These are phyloP conservation scores for Bostrychus sinensis DNA, from an alignment of 2,113 vertebrate species.

Conservation along the genomic window DNA sequence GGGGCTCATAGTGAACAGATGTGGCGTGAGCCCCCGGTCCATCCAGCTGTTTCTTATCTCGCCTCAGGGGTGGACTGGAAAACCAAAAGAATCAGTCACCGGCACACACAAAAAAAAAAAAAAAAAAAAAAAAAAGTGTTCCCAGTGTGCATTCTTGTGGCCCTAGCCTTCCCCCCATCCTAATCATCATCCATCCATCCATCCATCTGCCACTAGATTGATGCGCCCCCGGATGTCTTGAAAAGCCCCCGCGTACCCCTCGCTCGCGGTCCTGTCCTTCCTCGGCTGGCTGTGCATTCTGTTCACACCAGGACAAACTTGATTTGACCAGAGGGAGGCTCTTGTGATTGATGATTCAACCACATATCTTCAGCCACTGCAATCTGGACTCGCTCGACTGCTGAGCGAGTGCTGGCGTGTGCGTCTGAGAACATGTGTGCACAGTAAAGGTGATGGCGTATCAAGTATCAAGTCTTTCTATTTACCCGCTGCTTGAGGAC, in stretches of 20 bases:
- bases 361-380: slow-evolving; percentile 65
- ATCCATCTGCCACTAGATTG: slow-evolving; percentile 56
- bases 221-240: slow-evolving; percentile 47
- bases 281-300: slow-evolving; percentile 52
- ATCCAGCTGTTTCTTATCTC: slow-evolving; percentile 57
- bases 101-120: background rate
- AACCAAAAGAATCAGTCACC: slow-evolving; percentile 48
- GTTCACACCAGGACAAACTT: slow-evolving; percentile 69
- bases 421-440: slow-evolving; percentile 16
- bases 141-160: slow-evolving; percentile 42
- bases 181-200: slow-evolving; percentile 55
- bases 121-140: slow-evolving; percentile 24
- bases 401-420: slow-evolving; percentile 20
- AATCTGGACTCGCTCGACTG: slow-evolving; percentile 58
- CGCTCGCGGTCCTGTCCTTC: slow-evolving; percentile 31
- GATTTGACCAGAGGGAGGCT: slow-evolving; percentile 76
- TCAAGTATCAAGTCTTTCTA: background rate
- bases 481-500: background rate
- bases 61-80: slow-evolving; percentile 27
- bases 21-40: slow-evolving; percentile 15
- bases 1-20: slow-evolving; percentile 46
- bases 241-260: slow-evolving; percentile 42
- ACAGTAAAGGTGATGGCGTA: slow-evolving; percentile 20
- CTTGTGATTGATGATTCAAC: slow-evolving; percentile 75
- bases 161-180: slow-evolving; percentile 18